Conservation (phyloP, 2,797 vertebrate species). For the Ciconia nigra region DNA sequence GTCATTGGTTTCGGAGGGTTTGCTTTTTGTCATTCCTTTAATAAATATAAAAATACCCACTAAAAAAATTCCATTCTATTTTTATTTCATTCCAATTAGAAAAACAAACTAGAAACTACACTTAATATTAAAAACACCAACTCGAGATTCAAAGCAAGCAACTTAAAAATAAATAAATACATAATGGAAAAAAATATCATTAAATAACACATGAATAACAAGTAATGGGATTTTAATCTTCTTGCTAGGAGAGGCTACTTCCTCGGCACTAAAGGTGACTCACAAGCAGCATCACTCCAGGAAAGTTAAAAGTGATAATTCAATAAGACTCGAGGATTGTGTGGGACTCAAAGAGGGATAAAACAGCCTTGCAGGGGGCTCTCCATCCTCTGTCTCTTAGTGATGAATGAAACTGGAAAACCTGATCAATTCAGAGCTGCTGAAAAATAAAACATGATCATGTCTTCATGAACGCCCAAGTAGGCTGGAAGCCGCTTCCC, state of each 20-base stretch:
- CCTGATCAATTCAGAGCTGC: not conserved
- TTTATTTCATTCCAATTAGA: slow-evolving; percentile 42
- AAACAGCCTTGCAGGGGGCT: not conserved
- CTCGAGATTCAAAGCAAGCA: slow-evolving; percentile 24
- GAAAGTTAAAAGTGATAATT: slow-evolving; percentile 31
- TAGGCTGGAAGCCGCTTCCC: not conserved
- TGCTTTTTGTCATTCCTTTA: not conserved
- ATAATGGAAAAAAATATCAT: slow-evolving; percentile 63
- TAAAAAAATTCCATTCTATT: slow-evolving; percentile 10
- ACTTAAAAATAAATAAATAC: slow-evolving; percentile 65
- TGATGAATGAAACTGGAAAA: not conserved
- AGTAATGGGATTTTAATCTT: slow-evolving; percentile 65
- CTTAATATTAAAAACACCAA: slow-evolving; percentile 43
- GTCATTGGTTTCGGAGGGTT: not conserved
- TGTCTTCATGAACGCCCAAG: not conserved
- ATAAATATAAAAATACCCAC: not conserved
- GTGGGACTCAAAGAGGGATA: not conserved
- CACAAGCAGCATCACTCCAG: not conserved
- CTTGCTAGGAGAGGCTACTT: slow-evolving; percentile 17
- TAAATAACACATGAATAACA: slow-evolving; percentile 65
- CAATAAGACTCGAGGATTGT: not conserved
- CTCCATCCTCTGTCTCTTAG: not conserved
- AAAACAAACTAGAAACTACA: slow-evolving; percentile 26
- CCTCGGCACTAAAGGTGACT: slow-evolving; percentile 56
- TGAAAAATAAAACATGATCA: not conserved